phyloP scores from a whole-genome alignment of 2,113 vertebrate species.

The Panurus biarmicus region DNA sequence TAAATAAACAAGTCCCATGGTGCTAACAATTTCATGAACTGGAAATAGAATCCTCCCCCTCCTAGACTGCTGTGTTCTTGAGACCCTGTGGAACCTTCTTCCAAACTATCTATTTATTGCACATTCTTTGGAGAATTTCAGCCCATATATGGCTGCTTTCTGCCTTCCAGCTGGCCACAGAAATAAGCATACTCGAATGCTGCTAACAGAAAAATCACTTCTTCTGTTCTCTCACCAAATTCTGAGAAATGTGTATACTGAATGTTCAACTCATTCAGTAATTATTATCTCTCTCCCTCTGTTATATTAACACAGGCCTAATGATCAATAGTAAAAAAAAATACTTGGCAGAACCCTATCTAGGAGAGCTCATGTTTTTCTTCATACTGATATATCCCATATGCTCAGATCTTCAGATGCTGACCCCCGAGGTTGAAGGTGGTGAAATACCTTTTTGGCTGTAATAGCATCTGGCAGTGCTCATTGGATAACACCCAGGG shows the following conservation, averaged over 20 bases:
- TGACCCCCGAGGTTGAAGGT: neutral
- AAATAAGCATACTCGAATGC: neutral
- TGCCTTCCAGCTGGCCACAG: neutral
- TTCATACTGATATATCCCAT: neutral
- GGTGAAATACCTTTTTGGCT: neutral
- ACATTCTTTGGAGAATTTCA: constrained; percentile 17
- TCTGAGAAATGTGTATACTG: neutral
- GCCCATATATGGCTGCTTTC: constrained; percentile 5
- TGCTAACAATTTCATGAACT: neutral
- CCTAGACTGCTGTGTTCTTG: neutral
- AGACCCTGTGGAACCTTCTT: neutral
- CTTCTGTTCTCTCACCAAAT: neutral
- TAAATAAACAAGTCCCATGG: neutral
- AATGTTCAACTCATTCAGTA: neutral
- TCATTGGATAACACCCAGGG: neutral
- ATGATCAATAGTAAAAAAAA: neutral
- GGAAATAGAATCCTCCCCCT: neutral
- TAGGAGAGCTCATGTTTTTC: neutral
- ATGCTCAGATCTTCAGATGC: neutral
- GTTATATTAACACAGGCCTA: neutral
- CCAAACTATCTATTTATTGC: constrained; percentile 19
- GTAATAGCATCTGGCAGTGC: neutral
- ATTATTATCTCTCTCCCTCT: neutral
- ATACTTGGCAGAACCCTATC: neutral
- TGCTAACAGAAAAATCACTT: neutral